Evolutionary conservation across 1,140 invertebrate species (phyloP).

Genomic region (Octopus sinensis): DNA sequence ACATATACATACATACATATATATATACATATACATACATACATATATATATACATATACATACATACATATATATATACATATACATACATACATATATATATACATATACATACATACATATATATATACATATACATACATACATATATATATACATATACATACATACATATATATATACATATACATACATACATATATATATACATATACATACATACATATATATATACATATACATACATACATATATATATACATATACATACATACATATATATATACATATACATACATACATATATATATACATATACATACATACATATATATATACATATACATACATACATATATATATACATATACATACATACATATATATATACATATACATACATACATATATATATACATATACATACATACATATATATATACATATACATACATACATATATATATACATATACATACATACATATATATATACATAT

Average conservation of each 20-base stretch:
- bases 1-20: neutral
- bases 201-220: neutral
- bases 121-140: neutral
- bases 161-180: neutral
- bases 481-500: neutral
- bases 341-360: constrained; percentile 4
- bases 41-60: neutral
- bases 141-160: neutral
- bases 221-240: neutral
- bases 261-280: neutral
- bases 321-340: neutral
- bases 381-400: neutral
- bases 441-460: neutral
- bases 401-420: neutral
- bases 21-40: neutral
- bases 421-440: neutral
- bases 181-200: neutral
- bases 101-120: neutral
- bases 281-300: neutral
- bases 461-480: neutral
- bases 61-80: neutral
- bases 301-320: neutral
- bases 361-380: neutral
- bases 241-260: neutral
- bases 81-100: neutral